Evolutionary conservation across 2,888 invertebrate species (phyloP).

Genomic region (Listrodromus nycthemerus): DNA sequence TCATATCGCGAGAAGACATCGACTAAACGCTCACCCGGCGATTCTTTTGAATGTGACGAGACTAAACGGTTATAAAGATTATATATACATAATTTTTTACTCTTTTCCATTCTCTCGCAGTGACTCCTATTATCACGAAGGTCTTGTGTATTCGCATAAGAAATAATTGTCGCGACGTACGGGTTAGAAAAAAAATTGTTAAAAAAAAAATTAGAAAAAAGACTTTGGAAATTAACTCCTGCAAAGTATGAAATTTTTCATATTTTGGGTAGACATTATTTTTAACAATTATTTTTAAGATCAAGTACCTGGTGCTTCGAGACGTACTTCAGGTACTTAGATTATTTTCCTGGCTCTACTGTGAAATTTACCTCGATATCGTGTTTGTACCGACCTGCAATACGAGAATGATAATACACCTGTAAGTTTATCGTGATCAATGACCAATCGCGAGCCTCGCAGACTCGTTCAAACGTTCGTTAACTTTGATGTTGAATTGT

Average conservation of each 20-base stretch:
- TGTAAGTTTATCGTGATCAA: constrained; percentile 28
- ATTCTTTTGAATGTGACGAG: constrained; percentile 15
- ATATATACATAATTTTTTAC: constrained; percentile 7
- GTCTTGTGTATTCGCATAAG: constrained; percentile 5
- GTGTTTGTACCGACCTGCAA: not conserved
- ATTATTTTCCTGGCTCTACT: too few relatives aligned
- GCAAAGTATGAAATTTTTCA: not conserved
- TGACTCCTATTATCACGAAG: not conserved
- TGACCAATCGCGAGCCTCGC: constrained; percentile 1
- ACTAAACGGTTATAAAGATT: not conserved
- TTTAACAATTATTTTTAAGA: not conserved
- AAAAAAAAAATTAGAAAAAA: constrained; percentile 1
- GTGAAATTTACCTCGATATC: not conserved
- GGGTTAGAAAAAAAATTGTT: not conserved
- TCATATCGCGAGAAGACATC: not conserved
- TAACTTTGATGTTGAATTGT: constrained; percentile 10
- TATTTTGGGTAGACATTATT: not conserved
- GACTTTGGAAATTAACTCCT: not conserved
- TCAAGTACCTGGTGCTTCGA: too few relatives aligned
- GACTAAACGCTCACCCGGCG: not conserved
- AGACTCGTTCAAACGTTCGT: not conserved
- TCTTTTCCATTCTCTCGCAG: constrained; percentile 1
- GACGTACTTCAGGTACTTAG: too few relatives aligned
- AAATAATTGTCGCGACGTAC: not conserved
- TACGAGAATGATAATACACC: constrained; percentile 19